These are phyloP conservation scores for Acrocephalus arundinaceus DNA, from an alignment of 2,113 vertebrate genomes.

Conservation along the genomic window DNA sequence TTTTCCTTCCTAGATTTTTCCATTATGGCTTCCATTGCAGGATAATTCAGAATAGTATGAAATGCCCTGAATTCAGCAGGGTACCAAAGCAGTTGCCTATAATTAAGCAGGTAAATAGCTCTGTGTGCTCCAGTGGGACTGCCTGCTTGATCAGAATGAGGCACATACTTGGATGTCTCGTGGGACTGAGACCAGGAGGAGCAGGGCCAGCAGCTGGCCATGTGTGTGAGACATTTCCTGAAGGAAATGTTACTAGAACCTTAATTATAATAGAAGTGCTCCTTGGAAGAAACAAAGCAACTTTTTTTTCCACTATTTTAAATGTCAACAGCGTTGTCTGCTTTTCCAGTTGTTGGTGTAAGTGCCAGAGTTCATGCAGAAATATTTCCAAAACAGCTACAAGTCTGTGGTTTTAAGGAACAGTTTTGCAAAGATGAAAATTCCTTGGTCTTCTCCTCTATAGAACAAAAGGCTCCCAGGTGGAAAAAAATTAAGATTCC, in stretches of 20 bases:
- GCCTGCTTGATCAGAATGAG: neutral
- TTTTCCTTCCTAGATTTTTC: neutral
- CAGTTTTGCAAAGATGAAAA: neutral
- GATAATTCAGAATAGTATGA: neutral
- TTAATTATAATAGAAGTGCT: neutral
- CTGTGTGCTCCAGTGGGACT: neutral
- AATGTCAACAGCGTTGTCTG: neutral
- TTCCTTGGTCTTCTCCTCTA: neutral
- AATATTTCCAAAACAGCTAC: neutral
- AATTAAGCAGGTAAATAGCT: neutral
- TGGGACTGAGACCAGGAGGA: neutral
- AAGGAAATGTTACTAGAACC: conserved; percentile 19
- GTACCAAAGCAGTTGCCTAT: neutral
- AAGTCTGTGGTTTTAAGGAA: neutral
- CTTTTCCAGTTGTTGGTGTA: neutral
- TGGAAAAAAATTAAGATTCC: neutral
- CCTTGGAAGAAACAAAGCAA: conserved; percentile 10
- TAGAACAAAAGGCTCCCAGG: neutral
- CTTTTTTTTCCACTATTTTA: neutral
- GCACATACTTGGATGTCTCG: neutral
- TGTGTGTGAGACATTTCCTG: neutral
- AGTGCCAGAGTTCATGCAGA: neutral
- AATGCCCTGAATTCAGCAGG: neutral
- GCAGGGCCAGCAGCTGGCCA: neutral
- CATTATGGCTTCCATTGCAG: neutral